Evolutionary conservation across 2,888 invertebrate species (phyloP).

Genomic region (Apodemia zela): DNA sequence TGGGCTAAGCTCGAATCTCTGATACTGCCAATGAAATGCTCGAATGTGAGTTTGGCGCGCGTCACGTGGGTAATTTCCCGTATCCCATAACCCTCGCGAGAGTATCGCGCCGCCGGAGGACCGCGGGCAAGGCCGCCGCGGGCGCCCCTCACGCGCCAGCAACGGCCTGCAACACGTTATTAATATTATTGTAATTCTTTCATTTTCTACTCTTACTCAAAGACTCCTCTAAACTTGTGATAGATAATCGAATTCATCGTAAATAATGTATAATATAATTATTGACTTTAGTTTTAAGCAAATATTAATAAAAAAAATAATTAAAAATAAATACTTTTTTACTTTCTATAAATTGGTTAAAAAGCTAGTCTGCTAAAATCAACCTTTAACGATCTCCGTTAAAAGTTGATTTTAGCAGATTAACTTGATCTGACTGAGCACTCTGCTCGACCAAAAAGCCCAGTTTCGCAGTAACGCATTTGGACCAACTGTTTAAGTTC

Average conservation of each 20-base stretch:
- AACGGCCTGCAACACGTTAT: slow-evolving; percentile 57
- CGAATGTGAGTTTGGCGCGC: neutral
- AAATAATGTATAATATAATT: slow-evolving; percentile 69
- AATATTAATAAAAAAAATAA: slow-evolving; percentile 45
- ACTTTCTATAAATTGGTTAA: neutral
- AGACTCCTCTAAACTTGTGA: slow-evolving; percentile 77
- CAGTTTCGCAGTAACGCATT: no score
- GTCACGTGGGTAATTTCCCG: neutral
- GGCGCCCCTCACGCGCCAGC: slow-evolving; percentile 72
- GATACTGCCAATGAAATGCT: slow-evolving; percentile 50
- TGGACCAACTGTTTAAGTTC: no score
- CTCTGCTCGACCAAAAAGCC: no score
- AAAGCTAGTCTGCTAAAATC: no score
- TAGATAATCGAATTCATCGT: slow-evolving; percentile 76
- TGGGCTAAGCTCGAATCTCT: slow-evolving; percentile 48
- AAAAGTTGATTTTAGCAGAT: no score
- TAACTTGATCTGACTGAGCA: no score
- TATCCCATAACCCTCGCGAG: slow-evolving; percentile 38
- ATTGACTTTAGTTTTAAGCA: slow-evolving; percentile 54
- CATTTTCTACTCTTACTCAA: slow-evolving; percentile 68
- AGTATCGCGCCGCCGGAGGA: slow-evolving; percentile 70
- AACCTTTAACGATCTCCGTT: no score
- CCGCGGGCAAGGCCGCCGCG: slow-evolving; percentile 69
- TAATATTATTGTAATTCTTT: slow-evolving; percentile 53
- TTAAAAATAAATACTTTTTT: slow-evolving; percentile 46